Evolutionary conservation across 2,113 vertebrate species (phyloP).

Genomic region (Cyrtonyx montezumae): DNA sequence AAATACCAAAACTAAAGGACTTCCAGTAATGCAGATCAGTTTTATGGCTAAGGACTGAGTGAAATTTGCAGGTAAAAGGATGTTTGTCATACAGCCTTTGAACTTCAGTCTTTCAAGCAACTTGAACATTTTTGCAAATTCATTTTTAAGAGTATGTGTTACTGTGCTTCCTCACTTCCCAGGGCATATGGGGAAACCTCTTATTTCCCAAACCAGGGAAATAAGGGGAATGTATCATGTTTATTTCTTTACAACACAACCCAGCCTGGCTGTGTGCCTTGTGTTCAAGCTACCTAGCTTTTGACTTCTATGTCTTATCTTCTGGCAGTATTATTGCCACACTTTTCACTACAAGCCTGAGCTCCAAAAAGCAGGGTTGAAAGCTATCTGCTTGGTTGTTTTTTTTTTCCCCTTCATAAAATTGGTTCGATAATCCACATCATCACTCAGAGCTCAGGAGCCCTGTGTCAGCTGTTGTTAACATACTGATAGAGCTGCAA

Average conservation of each 20-base stretch:
- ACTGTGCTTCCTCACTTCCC: background rate
- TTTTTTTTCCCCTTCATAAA: fast-evolving
- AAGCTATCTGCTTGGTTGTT: background rate
- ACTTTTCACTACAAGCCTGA: background rate
- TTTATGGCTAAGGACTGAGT: background rate
- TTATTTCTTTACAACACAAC: background rate
- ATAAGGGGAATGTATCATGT: background rate
- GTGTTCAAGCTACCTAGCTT: background rate
- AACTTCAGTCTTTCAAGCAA: background rate
- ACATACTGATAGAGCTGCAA: background rate
- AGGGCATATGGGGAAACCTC: background rate
- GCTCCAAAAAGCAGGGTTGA: background rate
- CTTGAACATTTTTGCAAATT: background rate
- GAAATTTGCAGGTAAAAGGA: background rate
- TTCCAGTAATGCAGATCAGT: background rate
- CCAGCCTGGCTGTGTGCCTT: background rate
- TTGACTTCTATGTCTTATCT: background rate
- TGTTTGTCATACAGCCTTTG: background rate
- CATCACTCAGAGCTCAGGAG: background rate
- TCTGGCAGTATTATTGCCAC: background rate
- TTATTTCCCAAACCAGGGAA: background rate
- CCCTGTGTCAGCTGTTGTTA: background rate
- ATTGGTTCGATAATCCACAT: background rate
- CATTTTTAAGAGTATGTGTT: background rate
- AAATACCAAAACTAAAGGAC: background rate